A percentile compares a stretch with the other conserved stretches of the same genome.
These are phyloP conservation scores for Gobio occitaniae DNA, from an alignment of 2,797 vertebrate species.

Conservation along the genomic window DNA sequence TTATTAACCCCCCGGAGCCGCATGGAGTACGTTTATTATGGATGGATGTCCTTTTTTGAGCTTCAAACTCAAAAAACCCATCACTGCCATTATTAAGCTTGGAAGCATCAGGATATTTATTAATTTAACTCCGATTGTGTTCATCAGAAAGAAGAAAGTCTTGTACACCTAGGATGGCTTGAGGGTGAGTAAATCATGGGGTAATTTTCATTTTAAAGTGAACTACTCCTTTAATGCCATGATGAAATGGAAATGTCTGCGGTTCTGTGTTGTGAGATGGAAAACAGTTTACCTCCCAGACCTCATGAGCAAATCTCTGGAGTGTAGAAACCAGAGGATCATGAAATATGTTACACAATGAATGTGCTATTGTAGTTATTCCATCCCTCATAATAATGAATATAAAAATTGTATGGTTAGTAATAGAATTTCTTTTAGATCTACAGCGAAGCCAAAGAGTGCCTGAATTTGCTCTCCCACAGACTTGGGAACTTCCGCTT, in stretches of 20 bases:
- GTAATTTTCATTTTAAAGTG: too few relatives aligned
- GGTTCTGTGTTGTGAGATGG: slow-evolving; percentile 49
- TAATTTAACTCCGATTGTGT: too few relatives aligned
- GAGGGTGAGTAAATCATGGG: too few relatives aligned
- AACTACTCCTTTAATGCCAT: neutral
- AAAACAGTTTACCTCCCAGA: slow-evolving; percentile 50
- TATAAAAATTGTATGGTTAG: neutral
- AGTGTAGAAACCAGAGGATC: slow-evolving; percentile 4
- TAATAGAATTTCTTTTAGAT: slow-evolving; percentile 78
- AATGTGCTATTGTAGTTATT: slow-evolving; percentile 14
- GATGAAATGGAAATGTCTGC: slow-evolving; percentile 42
- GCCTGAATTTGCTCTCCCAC: slow-evolving; percentile 94
- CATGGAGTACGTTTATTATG: too few relatives aligned
- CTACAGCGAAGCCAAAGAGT: slow-evolving; percentile 98
- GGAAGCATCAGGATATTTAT: too few relatives aligned
- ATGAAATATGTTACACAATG: slow-evolving; percentile 15
- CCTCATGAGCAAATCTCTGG: neutral
- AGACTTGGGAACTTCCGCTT: slow-evolving; percentile 89
- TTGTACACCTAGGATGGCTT: too few relatives aligned
- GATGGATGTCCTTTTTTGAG: too few relatives aligned
- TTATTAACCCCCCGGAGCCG: too few relatives aligned
- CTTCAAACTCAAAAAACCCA: too few relatives aligned
- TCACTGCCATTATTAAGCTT: too few relatives aligned
- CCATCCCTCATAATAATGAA: neutral
- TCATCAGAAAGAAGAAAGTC: too few relatives aligned